Evolutionary conservation across 2,888 invertebrate genomes (phyloP).

Genomic region (Caenorhabditis japonica): DNA sequence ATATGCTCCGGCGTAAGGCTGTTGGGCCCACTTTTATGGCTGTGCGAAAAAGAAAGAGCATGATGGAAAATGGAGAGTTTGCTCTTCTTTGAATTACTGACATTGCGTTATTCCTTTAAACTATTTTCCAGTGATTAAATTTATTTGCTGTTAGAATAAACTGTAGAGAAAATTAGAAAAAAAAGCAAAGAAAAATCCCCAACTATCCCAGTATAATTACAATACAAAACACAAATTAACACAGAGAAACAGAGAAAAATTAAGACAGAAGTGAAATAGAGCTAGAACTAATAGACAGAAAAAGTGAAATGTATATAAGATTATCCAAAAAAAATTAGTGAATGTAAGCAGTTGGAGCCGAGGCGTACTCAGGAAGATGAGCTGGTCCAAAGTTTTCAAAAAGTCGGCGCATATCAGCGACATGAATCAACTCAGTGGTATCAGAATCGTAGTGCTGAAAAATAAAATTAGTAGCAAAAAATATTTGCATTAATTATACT

Average conservation of each 20-base stretch:
- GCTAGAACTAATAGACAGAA: slow-evolving; percentile 4
- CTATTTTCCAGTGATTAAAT: too few relatives aligned
- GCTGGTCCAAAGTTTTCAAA: slow-evolving; percentile 47
- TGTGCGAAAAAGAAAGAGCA: background rate
- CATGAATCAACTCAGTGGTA: slow-evolving; percentile 27
- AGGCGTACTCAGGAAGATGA: slow-evolving; percentile 55
- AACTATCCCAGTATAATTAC: slow-evolving; percentile 39
- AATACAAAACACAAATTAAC: slow-evolving; percentile 7
- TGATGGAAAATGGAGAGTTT: too few relatives aligned
- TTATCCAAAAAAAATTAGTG: slow-evolving; percentile 28
- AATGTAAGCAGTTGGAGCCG: slow-evolving; percentile 45
- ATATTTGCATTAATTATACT: slow-evolving; percentile 1
- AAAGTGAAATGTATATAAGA: background rate
- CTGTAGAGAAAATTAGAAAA: background rate
- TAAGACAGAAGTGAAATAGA: slow-evolving; percentile 2
- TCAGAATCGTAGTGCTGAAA: slow-evolving; percentile 26
- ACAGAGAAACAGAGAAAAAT: background rate
- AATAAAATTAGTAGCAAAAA: background rate
- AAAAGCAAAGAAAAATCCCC: slow-evolving; percentile 13
- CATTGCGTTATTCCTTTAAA: too few relatives aligned
- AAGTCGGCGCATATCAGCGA: slow-evolving; percentile 38
- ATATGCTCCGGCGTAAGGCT: slow-evolving; percentile 22
- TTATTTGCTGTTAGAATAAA: too few relatives aligned
- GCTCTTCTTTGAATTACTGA: too few relatives aligned
- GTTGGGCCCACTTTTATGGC: background rate